These are phyloP conservation scores for Malthinus seriepunctatus DNA, from an alignment of 2,888 invertebrate genomes.

Conservation along the genomic window DNA sequence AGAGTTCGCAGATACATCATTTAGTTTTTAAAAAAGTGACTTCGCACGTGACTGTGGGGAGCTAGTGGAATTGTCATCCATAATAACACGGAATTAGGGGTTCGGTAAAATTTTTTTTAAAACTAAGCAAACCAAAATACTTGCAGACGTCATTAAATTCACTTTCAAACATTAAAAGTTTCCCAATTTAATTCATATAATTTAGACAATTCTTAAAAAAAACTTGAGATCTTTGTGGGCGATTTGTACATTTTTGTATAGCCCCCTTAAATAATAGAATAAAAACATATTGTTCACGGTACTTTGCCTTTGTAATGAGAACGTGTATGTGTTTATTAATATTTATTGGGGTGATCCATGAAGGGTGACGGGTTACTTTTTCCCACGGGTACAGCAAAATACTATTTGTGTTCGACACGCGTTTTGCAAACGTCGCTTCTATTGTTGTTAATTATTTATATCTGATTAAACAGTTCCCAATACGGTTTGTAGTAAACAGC, in stretches of 20 bases:
- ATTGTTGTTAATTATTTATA: conserved; percentile 10
- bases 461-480: conserved; percentile 8
- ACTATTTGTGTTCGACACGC: conserved; percentile 29
- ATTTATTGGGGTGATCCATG: conserved; percentile 25
- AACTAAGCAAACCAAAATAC: too few relatives aligned
- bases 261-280: conserved; percentile 14
- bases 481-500: too few relatives aligned
- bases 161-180: too few relatives aligned
- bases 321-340: conserved; percentile 18
- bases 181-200: too few relatives aligned
- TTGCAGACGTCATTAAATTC: too few relatives aligned
- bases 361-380: conserved; percentile 26
- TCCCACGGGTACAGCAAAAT: conserved; percentile 33
- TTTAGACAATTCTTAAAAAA: not conserved
- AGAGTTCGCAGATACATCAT: too few relatives aligned
- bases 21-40: too few relatives aligned
- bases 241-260: conserved; percentile 18
- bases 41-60: too few relatives aligned
- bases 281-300: conserved; percentile 33
- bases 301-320: conserved; percentile 33
- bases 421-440: conserved; percentile 28
- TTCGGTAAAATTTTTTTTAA: too few relatives aligned
- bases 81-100: too few relatives aligned
- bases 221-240: conserved; percentile 12
- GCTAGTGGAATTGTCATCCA: too few relatives aligned